Base-by-base conservation (phyloP, 2,797 vertebrate genomes). In the Natrix natrix region DNA sequence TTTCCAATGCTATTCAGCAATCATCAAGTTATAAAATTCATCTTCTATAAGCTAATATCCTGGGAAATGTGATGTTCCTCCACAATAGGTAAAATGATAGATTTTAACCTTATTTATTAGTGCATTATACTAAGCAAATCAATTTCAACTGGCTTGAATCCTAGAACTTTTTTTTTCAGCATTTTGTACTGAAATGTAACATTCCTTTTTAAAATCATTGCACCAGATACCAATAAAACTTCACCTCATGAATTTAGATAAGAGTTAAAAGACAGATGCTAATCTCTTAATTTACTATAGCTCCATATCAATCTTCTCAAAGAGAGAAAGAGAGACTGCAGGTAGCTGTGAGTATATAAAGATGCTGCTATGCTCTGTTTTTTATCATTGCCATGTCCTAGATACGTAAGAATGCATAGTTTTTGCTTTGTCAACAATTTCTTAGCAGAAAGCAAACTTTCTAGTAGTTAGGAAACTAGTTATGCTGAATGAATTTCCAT, bases 341-440 rank as follows among this genome's bases (percentile, higher is more conserved):
- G 91, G 74, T 32, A 69, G 54, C 16, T 54, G 22, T 43, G 57
- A 91, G 32, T 66, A 66, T 3, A 11, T 78, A 55, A 43, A 56
- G 14, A 91, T n/a, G 12, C 86, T 74, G 54, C 20, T 88, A 52
- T 48, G 5, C 10, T 83, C 60, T 20, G n/a, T 78, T 43, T 87
- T 92, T 92, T 52, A 90, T 92, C 83, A 87, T 12, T 92, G 63
- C 24, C 83, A 78, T 5, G n/a, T n/a, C 87, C 48, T 63, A 92
- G 92, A 74, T 28, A 24, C 5, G 61, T 32, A 55, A 87, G n/a
- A 26, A 43, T 1, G 28, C 26, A 5, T 87, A 55, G 20, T 37
- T 55, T 69, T 87, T 66, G 17, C 57, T 57, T 37, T 59, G 11
- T 59, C 28, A 93, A 63, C 22, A 69, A 74, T 54, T n/a, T 17